phyloP scores from a whole-genome alignment of 2,113 vertebrate genomes.

The Peromyscus polionotus region DNA sequence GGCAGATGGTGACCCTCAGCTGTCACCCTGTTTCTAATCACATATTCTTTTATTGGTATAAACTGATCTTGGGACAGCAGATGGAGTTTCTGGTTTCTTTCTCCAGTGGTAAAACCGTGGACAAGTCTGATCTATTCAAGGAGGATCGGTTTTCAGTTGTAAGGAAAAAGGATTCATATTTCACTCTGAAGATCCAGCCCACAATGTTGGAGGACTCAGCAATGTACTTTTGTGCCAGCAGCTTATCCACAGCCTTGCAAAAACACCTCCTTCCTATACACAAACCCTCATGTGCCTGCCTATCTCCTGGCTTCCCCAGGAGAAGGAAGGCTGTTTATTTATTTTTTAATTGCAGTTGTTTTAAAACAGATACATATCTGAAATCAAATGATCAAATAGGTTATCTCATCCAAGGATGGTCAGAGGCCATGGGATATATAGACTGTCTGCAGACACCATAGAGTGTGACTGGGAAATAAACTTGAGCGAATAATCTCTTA shows the following conservation, averaged over 20 bases:
- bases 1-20: neutral
- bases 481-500: neutral
- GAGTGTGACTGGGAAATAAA: neutral
- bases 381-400: neutral
- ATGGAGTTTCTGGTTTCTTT: slow-evolving; percentile 41
- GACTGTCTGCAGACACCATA: neutral
- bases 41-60: slow-evolving; percentile 6
- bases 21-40: slow-evolving; percentile 53
- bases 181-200: slow-evolving; percentile 59
- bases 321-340: neutral
- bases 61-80: neutral
- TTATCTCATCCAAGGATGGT: neutral
- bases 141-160: neutral
- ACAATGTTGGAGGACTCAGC: slow-evolving; percentile 64
- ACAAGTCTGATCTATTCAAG: neutral
- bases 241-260: slow-evolving; percentile 81
- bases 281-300: slow-evolving; percentile 46
- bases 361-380: neutral
- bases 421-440: neutral
- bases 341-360: neutral
- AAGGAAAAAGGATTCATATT: neutral
- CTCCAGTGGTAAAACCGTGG: rapidly evolving
- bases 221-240: slow-evolving; percentile 80
- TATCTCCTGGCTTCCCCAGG: neutral
- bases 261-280: slow-evolving; percentile 71